Base-by-base conservation (phyloP, 2,888 invertebrate genomes). In the Bhutanitis thaidina region DNA sequence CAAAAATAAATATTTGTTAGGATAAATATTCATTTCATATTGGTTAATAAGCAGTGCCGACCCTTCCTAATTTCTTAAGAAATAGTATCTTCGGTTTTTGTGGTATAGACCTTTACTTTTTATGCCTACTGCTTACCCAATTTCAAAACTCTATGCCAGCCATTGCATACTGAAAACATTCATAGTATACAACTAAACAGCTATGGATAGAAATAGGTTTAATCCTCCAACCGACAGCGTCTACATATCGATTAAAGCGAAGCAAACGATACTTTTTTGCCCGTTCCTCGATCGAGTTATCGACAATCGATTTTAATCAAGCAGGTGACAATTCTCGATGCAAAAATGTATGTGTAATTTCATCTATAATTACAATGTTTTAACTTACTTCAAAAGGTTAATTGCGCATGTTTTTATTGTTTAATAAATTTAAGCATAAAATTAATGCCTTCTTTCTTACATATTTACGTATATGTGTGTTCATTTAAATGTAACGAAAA, bases 301-400 rank as follows among this genome's bases (percentile, higher is more conserved):
- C 27, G 35, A 40, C 40, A 48, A 48, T 41, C 48, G 27, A 48
- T 29, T 48, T 35, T 25, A 41, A 40, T 48, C 35, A 5, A 48
- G 40, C 48, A 48, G 40, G 40, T 41, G 48, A 41, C 41, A 48
- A 14, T 38, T 7, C 16, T 9, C 25, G 15, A 38, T 43, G 20
- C 16, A 43, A 44, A n/a, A n/a, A 37, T 46, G 1, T 39, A 30
- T 16, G 12, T 16, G 15, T 38, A 29, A 13, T 41, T 29, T 36
- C 10, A 12, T 15, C 8, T 4, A 27, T 36, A 45, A 38, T 32
- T 46, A 15, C 15, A 34, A 20, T 10, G 30, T 16, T 45, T 37
- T 12, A 12, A 16, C 10, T 43, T 32, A 7, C 5, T 36, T 1
- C 12, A 36, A 44, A 36, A 44, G 14, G 30, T 41, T 13, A 40